Evolutionary conservation across 1,140 invertebrate species (phyloP).

Genomic region (Pentalonia nigronervosa): DNA sequence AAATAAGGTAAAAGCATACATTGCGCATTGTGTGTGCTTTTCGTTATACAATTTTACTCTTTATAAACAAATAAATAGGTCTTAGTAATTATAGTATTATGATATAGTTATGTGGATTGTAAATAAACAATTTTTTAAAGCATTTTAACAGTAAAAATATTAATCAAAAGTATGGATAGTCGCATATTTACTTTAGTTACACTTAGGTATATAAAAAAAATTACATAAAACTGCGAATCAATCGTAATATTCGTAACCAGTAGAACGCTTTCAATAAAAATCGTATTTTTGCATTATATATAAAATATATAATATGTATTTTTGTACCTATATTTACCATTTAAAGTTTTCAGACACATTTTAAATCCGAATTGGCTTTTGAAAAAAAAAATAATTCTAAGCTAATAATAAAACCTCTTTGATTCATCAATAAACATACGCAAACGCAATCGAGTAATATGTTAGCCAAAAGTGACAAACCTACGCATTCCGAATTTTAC

Average conservation of each 20-base stretch:
- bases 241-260: not conserved
- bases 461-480: slow-evolving; percentile 21
- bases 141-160: not conserved
- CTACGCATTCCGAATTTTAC: not conserved
- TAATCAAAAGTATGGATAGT: not conserved
- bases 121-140: not conserved
- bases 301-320: not conserved
- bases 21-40: not conserved
- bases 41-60: not conserved
- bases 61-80: not conserved
- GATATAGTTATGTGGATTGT: not conserved
- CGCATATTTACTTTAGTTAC: not conserved
- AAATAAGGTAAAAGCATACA: slow-evolving; percentile 3
- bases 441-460: not conserved
- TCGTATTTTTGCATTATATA: not conserved
- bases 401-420: slow-evolving; percentile 26
- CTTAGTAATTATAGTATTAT: not conserved
- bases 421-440: slow-evolving; percentile 29
- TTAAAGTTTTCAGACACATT: not conserved
- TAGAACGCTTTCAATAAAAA: not conserved
- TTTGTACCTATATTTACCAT: not conserved
- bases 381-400: not conserved
- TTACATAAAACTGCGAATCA: not conserved
- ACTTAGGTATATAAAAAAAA: not conserved
- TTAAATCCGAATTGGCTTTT: not conserved